These are phyloP conservation scores for Stigmatopora nigra DNA, from an alignment of 2,113 vertebrate genomes.

Conservation along the genomic window DNA sequence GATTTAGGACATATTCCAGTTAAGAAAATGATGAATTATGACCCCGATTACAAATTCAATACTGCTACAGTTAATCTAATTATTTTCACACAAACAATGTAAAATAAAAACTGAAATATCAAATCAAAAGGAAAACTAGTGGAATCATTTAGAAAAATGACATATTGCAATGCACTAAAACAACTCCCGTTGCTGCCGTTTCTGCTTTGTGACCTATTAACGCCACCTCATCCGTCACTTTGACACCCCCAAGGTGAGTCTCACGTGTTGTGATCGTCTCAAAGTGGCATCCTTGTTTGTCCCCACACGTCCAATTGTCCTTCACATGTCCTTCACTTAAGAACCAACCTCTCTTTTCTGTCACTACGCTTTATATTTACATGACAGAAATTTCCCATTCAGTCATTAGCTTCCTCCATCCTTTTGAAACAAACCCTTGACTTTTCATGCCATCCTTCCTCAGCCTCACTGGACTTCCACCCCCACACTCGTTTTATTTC, in stretches of 20 bases:
- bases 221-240: constrained; percentile 53
- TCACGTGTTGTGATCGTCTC: neutral
- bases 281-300: neutral
- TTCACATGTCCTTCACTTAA: neutral
- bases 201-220: constrained; percentile 14
- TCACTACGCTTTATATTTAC: neutral
- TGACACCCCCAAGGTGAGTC: neutral
- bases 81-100: too few species aligned
- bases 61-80: too few species aligned
- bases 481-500: constrained; percentile 27
- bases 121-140: too few species aligned
- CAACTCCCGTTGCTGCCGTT: neutral
- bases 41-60: too few species aligned
- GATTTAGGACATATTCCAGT: too few species aligned
- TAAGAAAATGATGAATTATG: too few species aligned
- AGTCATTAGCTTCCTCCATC: constrained; percentile 16
- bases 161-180: neutral
- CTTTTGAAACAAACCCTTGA: constrained; percentile 20
- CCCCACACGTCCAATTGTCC: neutral
- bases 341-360: neutral
- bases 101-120: too few species aligned
- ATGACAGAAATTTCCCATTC: neutral
- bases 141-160: neutral
- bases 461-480: constrained; percentile 8
- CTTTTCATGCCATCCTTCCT: neutral